Evolutionary conservation across 2,113 vertebrate genomes (phyloP), one percentile per base, ranked within the genome.

Genomic region (Amblyopsis rosae): DNA sequence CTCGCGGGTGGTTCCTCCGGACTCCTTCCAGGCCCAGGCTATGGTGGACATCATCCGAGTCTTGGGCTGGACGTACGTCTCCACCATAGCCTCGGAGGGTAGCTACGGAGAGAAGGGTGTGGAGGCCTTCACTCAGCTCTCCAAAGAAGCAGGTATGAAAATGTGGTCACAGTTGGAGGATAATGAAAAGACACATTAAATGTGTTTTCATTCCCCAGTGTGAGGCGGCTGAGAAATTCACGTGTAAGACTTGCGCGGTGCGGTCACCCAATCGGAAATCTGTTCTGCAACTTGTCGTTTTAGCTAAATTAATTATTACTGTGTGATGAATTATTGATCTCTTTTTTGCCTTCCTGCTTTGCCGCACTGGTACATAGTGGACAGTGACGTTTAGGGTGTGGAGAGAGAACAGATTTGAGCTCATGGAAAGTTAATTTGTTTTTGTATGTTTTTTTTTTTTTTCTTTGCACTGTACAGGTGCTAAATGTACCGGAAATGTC

Each of bases 1-100:
- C 93, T 99, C 98, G 3, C 94, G 98, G 0, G 98, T 99, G 88
- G 97, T 99, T 73, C 98, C 98, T 50, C 98, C 98, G 0, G 98
- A 99, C 84, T 98, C 97, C 45, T 98, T 98, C 88, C 98, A 99
- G 92, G 96, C 97, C 55, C 97, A 99, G 90, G 98, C 98, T 67
- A 99, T 99, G 96, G 98, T 99, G 88, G 98, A 99, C 89, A 98
- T 99, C 19, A 96, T 98, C 74, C 96, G 93, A 85, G 93, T 95
- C 46, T 87, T 99, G 86, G 95, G 95, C 61, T 99, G 98, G 98
- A 95, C 95, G 72, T 99, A 97, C n/a, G 96, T 99, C 70, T 98
- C 98, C 72, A 99, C 98, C 9, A 81, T 99, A 13, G 97, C 97
- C 45, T 98, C 97, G 0, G 98, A 99, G 91, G 98, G 98, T 82